Evolutionary conservation across 2,797 vertebrate species (phyloP), one percentile per base, ranked within the genome.

Genomic region (Nannoperca obscura): DNA sequence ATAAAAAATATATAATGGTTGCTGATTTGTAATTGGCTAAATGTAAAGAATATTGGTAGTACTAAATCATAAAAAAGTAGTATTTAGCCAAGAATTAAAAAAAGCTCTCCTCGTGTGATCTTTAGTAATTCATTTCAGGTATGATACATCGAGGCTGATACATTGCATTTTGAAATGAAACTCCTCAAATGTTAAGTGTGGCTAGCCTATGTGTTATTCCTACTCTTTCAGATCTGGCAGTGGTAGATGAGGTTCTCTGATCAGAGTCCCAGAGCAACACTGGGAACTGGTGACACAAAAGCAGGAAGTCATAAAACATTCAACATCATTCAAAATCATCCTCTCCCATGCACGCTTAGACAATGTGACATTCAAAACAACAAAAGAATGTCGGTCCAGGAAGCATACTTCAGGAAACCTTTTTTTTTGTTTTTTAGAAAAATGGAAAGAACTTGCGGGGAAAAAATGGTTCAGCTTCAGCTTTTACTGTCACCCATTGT

Each of bases 221-320:
- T 64, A 57, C 19, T 11, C 65, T 61, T 67, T 77, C 83, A 81
- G 52, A 89, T 76, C 84, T 55, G 32, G 84, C 67, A 12, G 76
- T 12, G 44, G 64, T 50, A 67, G 81, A 78, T 30, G 71, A 78
- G 63, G 66, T 71, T 84, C 65, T 68, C 58, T 60, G 47, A 74
- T 87, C 83, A 49, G 57, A 87, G 78, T 74, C 81, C 67, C 84
- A 38, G 83, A 76, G 78, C 80, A 63, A 82, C 85, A 53, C 61
- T 52, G 64, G 77, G 71, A 83, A 84, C 57, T 66, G 87, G 75
- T 82, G 80, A 88, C 92, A 92, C 90, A 92, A 93, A 93, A 91
- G 90, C 88, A 90, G 83, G 82, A 81, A 93, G 93, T 92, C 94
- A 94, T 96, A 95, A 95, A 96, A 95, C 95, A 91, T 92, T 96